Evolutionary conservation across 2,113 vertebrate species (phyloP), one percentile per base, ranked within the genome.

Genomic region (Balaeniceps rex): DNA sequence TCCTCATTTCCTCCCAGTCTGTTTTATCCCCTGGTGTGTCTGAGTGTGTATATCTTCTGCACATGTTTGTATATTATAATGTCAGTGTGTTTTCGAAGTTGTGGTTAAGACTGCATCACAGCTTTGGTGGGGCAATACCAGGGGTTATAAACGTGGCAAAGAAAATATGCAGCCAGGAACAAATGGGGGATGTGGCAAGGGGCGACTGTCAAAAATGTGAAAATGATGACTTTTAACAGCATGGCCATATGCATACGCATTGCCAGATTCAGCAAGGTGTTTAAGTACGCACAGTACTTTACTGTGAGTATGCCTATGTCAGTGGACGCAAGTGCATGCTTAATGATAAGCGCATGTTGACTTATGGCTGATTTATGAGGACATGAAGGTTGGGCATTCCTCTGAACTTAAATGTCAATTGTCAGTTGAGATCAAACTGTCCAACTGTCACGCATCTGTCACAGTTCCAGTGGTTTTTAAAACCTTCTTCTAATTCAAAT

Each of bases 11-110:
- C 84, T 94, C 84, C 52, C 64, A 52, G 83, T 88, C 91, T 94
- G 49, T 96, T 96, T 90, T 92, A 95, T 96, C 90, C 82, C 94
- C 92, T 93, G 72, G 93, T 84, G 91, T 90, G 88, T 95, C 74
- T 94, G 51, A 82, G 68, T 87, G 64, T 92, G 44, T 92, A 76
- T 91, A 89, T 95, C 78, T 92, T 94, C 87, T 38, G 9, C 83
- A 23, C 60, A 23, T 88, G 87, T 96, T 96, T 96, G 75, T 94
- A 47, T 93, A 87, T 84, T 89, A 44, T 65, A 95, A 80, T 49
- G 70, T 60, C 91, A 88, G 28, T 47, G 74, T 81, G 66, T 72
- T 95, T 96, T 88, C 17, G 0, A 83, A 76, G 66, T 91, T 91
- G 91, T 93, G 95, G 87, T 95, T 94, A 93, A 89, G 83, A 46